A percentile compares a stretch with the other conserved stretches of the same genome.
phyloP scores from a whole-genome alignment of 2,888 invertebrate species.

The Nomada fabriciana region DNA sequence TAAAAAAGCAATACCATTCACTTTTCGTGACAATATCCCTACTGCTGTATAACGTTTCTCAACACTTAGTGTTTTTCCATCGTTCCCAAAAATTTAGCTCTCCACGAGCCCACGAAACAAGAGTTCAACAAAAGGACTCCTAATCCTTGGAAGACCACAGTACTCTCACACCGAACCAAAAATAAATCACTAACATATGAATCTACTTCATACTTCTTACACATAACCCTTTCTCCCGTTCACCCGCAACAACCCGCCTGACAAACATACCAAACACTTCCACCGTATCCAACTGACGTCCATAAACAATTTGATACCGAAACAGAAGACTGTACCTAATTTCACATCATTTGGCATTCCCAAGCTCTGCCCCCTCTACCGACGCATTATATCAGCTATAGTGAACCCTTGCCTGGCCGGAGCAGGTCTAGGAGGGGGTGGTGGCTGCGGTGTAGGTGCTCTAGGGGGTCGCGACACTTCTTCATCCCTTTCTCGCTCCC shows the following conservation, averaged over 20 bases:
- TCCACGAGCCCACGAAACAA: background rate
- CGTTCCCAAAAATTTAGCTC: background rate
- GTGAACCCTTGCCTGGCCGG: constrained; percentile 92
- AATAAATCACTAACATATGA: background rate
- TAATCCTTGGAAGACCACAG: background rate
- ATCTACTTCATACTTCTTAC: background rate
- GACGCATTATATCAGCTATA: constrained; percentile 96
- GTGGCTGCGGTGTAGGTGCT: constrained; percentile 84
- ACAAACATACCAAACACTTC: background rate
- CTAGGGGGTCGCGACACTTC: constrained; percentile 83
- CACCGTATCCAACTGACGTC: constrained; percentile 16
- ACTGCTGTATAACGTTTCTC: constrained; percentile 21
- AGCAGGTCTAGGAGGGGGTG: constrained; percentile 87
- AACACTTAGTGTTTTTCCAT: background rate
- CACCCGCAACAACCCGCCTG: background rate
- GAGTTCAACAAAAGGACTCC: background rate
- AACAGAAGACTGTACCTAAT: background rate
- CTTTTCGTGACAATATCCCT: constrained; percentile 36
- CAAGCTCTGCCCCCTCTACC: constrained; percentile 85
- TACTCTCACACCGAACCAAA: background rate
- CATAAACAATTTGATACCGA: background rate
- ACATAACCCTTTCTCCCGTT: background rate
- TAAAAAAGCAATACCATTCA: background rate
- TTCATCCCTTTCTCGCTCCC: constrained; percentile 77
- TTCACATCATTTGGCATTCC: constrained; percentile 43